Base-by-base conservation (phyloP, 2,888 invertebrate species). In the Crocallis elinguaria region DNA sequence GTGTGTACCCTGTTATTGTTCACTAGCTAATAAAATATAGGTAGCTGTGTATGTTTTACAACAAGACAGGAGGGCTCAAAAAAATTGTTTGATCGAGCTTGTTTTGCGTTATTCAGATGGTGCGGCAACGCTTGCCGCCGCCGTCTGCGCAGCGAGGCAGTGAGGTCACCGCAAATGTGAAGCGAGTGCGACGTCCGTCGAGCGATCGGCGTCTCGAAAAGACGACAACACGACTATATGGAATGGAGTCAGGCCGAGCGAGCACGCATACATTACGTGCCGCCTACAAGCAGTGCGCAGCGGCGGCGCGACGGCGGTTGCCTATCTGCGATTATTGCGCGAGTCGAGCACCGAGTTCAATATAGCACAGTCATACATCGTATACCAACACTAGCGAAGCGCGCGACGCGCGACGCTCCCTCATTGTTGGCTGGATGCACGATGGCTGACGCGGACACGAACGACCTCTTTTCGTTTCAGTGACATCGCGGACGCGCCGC, bases 401-500 rank as follows among this genome's bases (percentile, higher is more conserved):
- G 59, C 65, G 62, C 46, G 46, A 30, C 46, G 53, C 19, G 70
- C 69, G 69, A 69, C 71, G 70, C 73, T 77, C n/a, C 71, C 64
- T 80, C 80, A 72, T 76, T 82, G 86, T 86, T 82, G 85, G 82
- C 79, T 78, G 82, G 75, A 77, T 77, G 75, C 68, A 63, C 71
- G 77, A 73, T 70, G 71, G 72, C 66, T 79, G 81, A 76, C 79
- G 79, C 69, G 78, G 77, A 73, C 83, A 79, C 79, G 77, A 70
- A 66, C 86, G 89, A 88, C 88, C 89, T 89, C 88, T 89, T 88
- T 90, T 80, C 77, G 76, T 84, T 88, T 82, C 84, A 86, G 82
- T 82, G 83, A 86, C 86, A 81, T 76, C 73, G 75, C 70, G 64
- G 66, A 62, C 67, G 75, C 66, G 62, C 59, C 62, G 67, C 67